A percentile compares a stretch with the other conserved stretches of the same genome.
Conservation (phyloP, 2,113 vertebrate species). For the Clinocottus analis region DNA sequence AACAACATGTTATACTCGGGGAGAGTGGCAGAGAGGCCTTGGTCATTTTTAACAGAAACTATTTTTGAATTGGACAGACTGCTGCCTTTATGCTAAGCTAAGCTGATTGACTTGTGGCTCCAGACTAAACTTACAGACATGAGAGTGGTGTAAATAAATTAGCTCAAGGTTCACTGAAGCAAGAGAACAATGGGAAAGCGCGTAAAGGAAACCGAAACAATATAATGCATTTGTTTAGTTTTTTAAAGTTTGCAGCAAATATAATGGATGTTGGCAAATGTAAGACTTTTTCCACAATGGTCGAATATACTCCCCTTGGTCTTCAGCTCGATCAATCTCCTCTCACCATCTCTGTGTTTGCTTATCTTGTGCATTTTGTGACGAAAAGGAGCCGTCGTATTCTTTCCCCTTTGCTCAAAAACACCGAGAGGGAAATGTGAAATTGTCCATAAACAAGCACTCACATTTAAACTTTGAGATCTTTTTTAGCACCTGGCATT, state of each 20-base stretch:
- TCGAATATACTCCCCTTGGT: background rate
- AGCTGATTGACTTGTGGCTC: background rate
- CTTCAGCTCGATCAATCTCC: background rate
- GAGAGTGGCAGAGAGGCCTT: no score
- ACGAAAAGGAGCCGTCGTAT: background rate
- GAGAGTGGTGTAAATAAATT: background rate
- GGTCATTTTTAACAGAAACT: background rate
- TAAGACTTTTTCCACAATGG: background rate
- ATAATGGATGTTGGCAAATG: background rate
- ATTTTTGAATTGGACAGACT: background rate
- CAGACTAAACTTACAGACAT: background rate
- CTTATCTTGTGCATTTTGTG: background rate
- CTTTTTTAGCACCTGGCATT: background rate
- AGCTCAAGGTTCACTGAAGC: background rate
- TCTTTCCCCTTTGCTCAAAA: background rate
- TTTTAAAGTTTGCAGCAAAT: background rate
- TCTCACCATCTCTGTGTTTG: background rate
- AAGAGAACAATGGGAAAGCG: background rate
- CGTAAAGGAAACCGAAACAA: background rate
- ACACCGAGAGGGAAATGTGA: background rate
- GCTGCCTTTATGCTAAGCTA: background rate
- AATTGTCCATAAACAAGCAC: background rate
- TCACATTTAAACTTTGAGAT: background rate
- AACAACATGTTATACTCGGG: no score
- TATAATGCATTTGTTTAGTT: background rate